These are phyloP conservation scores for Galemys pyrenaicus DNA, from an alignment of 2,113 vertebrate genomes.

Conservation along the genomic window DNA sequence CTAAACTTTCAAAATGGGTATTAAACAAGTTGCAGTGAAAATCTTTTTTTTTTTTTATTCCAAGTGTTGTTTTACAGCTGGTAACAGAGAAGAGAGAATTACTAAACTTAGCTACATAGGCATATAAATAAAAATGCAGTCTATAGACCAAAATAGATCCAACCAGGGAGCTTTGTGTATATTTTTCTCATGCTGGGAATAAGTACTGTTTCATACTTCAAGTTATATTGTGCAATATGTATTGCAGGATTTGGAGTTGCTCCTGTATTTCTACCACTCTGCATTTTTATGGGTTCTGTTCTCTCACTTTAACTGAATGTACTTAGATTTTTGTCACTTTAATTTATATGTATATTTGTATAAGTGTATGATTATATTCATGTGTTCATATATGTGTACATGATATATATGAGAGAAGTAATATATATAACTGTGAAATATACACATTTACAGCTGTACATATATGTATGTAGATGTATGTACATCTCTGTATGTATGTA, in stretches of 20 bases:
- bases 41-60: slow-evolving; percentile 64
- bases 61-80: slow-evolving; percentile 42
- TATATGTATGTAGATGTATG: neutral
- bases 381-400: neutral
- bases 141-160: slow-evolving; percentile 33
- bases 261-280: neutral
- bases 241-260: slow-evolving; percentile 38
- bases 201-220: slow-evolving; percentile 33
- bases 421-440: no score
- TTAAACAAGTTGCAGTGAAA: slow-evolving; percentile 57
- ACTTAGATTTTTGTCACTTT: neutral
- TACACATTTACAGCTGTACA: no score
- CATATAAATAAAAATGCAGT: slow-evolving; percentile 59
- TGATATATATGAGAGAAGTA: neutral
- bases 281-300: neutral
- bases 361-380: neutral
- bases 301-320: neutral
- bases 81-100: slow-evolving; percentile 57
- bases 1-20: slow-evolving; percentile 56
- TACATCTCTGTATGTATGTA: neutral
- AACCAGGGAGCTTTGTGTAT: slow-evolving; percentile 44
- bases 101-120: slow-evolving; percentile 51
- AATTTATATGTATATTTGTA: neutral
- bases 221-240: neutral
- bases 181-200: slow-evolving; percentile 44